phyloP scores from a whole-genome alignment of 2,888 invertebrate species.

The Acrobeloides nanus region DNA sequence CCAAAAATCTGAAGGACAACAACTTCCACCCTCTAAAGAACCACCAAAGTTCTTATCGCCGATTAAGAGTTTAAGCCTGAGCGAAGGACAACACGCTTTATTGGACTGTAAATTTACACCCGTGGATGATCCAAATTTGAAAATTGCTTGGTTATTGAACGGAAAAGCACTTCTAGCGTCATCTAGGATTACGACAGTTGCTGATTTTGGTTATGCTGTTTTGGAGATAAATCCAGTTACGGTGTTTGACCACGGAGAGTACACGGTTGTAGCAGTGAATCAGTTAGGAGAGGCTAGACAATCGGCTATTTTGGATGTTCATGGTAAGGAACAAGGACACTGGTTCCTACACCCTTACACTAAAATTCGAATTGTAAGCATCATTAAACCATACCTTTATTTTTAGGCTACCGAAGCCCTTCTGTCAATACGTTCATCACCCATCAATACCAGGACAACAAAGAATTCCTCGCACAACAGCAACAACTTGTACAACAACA shows the following conservation, averaged over 20 bases:
- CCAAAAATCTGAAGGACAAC: conserved; percentile 5
- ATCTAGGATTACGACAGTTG: conserved; percentile 38
- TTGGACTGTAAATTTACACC: conserved; percentile 43
- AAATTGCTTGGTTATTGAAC: conserved; percentile 47
- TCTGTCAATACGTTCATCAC: conserved; percentile 10
- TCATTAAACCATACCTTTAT: too few relatives aligned
- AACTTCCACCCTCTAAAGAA: conserved; percentile 25
- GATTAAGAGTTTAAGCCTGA: conserved; percentile 53
- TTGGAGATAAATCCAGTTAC: conserved; percentile 84
- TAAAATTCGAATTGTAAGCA: too few relatives aligned
- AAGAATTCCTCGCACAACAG: not conserved
- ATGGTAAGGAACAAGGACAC: conserved; percentile 5
- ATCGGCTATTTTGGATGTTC: conserved; percentile 16
- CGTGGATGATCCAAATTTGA: conserved; percentile 47
- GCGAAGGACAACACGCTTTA: conserved; percentile 62
- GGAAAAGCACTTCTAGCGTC: conserved; percentile 43
- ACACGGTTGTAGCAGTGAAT: conserved; percentile 86
- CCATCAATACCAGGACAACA: too few relatives aligned
- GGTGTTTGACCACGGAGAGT: conserved; percentile 83
- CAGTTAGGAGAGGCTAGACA: conserved; percentile 72
- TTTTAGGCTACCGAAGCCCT: conserved; percentile 15
- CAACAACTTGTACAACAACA: conserved; percentile 9
- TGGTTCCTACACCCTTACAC: too few relatives aligned
- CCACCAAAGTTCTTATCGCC: conserved; percentile 42
- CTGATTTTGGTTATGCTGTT: conserved; percentile 63